Evolutionary conservation across 2,888 invertebrate genomes (phyloP).

Genomic region (Synanthedon myopaeformis): DNA sequence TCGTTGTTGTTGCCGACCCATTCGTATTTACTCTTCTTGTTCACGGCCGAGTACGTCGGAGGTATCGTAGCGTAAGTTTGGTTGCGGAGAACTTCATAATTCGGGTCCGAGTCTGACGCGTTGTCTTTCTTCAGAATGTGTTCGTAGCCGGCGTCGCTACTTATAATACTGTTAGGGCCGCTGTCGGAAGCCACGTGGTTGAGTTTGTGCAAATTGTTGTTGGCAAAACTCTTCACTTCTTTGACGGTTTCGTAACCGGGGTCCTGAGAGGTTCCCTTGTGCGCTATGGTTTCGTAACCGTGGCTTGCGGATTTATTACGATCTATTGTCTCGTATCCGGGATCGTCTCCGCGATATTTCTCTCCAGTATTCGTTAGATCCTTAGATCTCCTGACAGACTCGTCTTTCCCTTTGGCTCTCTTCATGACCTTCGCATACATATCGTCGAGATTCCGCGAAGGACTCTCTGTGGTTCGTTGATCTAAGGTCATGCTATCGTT

Average conservation of each 20-base stretch:
- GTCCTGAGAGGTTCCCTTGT: constrained; percentile 64
- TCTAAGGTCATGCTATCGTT: constrained; percentile 38
- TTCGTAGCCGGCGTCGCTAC: constrained; percentile 81
- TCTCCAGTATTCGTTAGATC: constrained; percentile 27
- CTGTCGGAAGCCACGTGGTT: constrained; percentile 52
- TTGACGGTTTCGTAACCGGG: constrained; percentile 76
- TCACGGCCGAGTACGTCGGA: constrained; percentile 66
- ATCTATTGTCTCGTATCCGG: constrained; percentile 64
- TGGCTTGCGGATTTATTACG: constrained; percentile 59
- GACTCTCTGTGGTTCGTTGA: constrained; percentile 64
- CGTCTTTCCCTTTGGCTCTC: constrained; percentile 69
- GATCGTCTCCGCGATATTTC: constrained; percentile 56
- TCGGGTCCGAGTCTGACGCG: constrained; percentile 78
- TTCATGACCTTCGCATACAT: constrained; percentile 92
- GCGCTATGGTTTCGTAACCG: constrained; percentile 72
- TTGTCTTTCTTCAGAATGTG: constrained; percentile 66
- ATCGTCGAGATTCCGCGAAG: constrained; percentile 82
- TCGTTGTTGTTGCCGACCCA: constrained; percentile 66
- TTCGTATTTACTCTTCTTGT: constrained; percentile 63
- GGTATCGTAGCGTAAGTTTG: constrained; percentile 65
- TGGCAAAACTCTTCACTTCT: constrained; percentile 44
- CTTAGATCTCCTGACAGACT: constrained; percentile 35
- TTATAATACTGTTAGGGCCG: constrained; percentile 71
- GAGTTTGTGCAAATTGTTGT: constrained; percentile 35
- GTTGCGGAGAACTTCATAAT: constrained; percentile 81